A percentile compares a stretch with the other conserved stretches of the same genome.
phyloP scores from a whole-genome alignment of 2,797 vertebrate species.

The Catostomus latipinnis region DNA sequence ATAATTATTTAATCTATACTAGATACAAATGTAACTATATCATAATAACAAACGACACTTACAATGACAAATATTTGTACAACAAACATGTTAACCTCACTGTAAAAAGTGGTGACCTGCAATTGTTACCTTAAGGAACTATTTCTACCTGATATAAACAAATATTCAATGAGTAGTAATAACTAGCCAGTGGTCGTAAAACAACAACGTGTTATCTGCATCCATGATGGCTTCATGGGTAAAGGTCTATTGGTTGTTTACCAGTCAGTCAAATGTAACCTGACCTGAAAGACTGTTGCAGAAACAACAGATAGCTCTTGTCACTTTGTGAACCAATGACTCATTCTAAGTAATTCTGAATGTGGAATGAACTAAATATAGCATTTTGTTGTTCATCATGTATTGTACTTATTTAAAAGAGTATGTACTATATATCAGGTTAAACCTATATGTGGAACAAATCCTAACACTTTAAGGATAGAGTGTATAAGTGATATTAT shows the following conservation, averaged over 20 bases:
- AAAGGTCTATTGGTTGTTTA: conserved; percentile 51
- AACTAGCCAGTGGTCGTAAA: not conserved
- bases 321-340: conserved; percentile 41
- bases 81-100: too few species aligned
- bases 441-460: not conserved
- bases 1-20: too few species aligned
- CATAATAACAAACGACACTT: too few species aligned
- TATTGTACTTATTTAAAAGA: conserved; percentile 4
- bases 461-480: not conserved
- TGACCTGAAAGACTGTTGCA: conserved; percentile 34
- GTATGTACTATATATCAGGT: not conserved
- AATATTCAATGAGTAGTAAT: too few species aligned
- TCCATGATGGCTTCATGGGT: not conserved
- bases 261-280: conserved; percentile 42
- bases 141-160: too few species aligned
- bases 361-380: conserved; percentile 52
- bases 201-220: conserved; percentile 9
- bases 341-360: conserved; percentile 48
- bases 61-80: too few species aligned
- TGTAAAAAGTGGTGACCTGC: too few species aligned
- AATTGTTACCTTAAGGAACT: too few species aligned
- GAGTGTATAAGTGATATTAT: not conserved
- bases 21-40: too few species aligned
- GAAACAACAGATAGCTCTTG: conserved; percentile 35
- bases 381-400: conserved; percentile 1